Evolutionary conservation across 2,888 invertebrate species (phyloP), one percentile per base, ranked within the genome.

Genomic region (Papilio demoleus): DNA sequence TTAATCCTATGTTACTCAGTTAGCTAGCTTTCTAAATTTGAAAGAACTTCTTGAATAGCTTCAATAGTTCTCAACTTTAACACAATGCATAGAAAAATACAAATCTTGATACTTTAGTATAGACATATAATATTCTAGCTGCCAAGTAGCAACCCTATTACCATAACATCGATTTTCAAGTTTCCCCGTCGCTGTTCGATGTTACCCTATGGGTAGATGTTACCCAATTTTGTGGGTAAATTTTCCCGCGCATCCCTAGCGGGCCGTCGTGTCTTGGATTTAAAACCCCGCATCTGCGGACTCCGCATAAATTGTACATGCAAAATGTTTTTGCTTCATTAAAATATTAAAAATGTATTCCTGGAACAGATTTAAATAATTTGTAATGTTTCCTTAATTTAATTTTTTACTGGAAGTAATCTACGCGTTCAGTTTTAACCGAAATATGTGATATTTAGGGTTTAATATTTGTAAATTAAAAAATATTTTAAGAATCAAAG

Each of bases 161-260:
- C 53, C 53, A 61, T 67, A 62, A 67, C 61, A 62, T 67, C 50
- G 53, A 62, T 61, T 67, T 66, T 53, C 40, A 50, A 67, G 42
- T 61, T 67, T 40, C 67, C 62, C 40, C 17, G 53, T 19, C 61
- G 61, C 17, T 62, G 27, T 17, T 45, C 27, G 67, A 14, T 67
- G 67, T 62, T 50, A 53, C 61, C 40, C 61, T 42, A 22, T 53
- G 67, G 53, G 67, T 61, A 50, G 40, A 68, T 72, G 64, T 70
- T 72, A 74, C 71, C 72, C 72, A 75, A 75, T 77, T 73, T 75
- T 69, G 71, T 70, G 71, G 70, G 71, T 70, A 73, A 74, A 70
- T 72, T 50, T 61, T 64, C 72, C 65, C 62, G 45, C 42, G 45
- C 34, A 11, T 71, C 71, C 68, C 76, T 17, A 17, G 73, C 53